Conservation (phyloP, 1,140 invertebrate species). For the Neoseiulus cucumeris region DNA sequence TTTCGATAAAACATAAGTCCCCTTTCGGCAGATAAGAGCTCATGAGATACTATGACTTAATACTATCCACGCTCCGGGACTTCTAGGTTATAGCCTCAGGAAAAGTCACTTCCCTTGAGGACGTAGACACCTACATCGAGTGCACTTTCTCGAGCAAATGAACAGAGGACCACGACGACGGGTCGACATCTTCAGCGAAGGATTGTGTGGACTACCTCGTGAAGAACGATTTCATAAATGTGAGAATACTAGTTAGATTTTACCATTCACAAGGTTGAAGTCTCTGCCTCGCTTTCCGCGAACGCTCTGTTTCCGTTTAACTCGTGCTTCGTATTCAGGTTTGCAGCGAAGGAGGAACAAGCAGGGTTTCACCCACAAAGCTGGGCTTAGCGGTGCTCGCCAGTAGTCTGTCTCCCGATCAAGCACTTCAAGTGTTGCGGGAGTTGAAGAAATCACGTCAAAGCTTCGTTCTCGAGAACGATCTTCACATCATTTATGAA, state of each 20-base stretch:
- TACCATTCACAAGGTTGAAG: conserved; percentile 14
- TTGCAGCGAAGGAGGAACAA: neutral
- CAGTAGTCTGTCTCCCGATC: conserved; percentile 74
- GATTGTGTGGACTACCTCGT: conserved; percentile 20
- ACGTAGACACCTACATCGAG: conserved; percentile 53
- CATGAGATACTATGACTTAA: neutral
- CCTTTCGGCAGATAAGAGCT: too few species aligned
- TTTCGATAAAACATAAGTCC: too few species aligned
- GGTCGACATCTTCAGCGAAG: conserved; percentile 13
- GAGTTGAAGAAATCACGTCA: conserved; percentile 74
- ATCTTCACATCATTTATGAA: conserved; percentile 82
- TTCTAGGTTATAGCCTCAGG: conserved; percentile 70
- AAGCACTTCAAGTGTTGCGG: conserved; percentile 63
- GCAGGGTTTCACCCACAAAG: conserved; percentile 43
- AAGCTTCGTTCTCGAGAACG: conserved; percentile 76
- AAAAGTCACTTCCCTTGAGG: conserved; percentile 44
- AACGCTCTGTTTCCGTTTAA: conserved; percentile 24
- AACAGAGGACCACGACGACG: neutral
- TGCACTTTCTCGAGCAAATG: conserved; percentile 43
- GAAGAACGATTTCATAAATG: conserved; percentile 21
- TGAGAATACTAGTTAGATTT: neutral
- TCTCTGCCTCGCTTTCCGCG: too few species aligned
- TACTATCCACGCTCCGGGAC: conserved; percentile 20
- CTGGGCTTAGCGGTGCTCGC: conserved; percentile 76
- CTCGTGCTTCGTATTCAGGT: conserved; percentile 14